Conservation (phyloP, 2,888 invertebrate genomes). For the Chrysolina oricalcia region DNA sequence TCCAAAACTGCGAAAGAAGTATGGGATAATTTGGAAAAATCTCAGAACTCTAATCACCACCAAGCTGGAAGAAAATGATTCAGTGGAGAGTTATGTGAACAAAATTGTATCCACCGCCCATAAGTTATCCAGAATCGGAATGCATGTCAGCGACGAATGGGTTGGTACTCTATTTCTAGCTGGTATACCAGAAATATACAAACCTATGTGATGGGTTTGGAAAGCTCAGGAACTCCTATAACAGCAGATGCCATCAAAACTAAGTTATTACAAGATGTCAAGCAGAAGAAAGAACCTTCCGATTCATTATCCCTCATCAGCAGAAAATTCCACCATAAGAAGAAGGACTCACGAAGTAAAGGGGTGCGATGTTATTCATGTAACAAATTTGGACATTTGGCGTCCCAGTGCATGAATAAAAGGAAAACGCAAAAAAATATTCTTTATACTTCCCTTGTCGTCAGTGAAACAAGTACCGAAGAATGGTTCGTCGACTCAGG, state of each 20-base stretch:
- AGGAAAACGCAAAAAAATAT: neutral
- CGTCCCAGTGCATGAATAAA: too few species aligned
- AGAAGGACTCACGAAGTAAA: neutral
- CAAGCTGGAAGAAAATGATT: constrained; percentile 33
- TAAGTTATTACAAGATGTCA: constrained; percentile 8
- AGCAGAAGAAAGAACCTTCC: neutral
- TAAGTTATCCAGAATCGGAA: constrained; percentile 26
- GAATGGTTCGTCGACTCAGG: neutral
- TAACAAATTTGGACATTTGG: too few species aligned
- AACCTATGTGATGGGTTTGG: constrained; percentile 16
- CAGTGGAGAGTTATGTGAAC: constrained; percentile 44
- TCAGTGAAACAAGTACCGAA: neutral
- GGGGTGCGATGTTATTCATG: neutral
- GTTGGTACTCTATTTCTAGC: constrained; percentile 8
- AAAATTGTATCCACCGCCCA: constrained; percentile 32
- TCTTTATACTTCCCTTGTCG: neutral
- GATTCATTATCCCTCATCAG: neutral
- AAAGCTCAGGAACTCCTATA: constrained; percentile 14
- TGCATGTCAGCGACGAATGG: constrained; percentile 41
- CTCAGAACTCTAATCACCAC: constrained; percentile 40
- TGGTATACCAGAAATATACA: constrained; percentile 14
- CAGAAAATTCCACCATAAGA: neutral
- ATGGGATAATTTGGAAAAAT: too few species aligned
- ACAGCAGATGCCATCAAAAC: constrained; percentile 17
- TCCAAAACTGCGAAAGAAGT: constrained; percentile 36